A percentile compares a stretch with the other conserved stretches of the same genome.
phyloP scores from a whole-genome alignment of 2,888 invertebrate species.

The Idaea biselata region DNA sequence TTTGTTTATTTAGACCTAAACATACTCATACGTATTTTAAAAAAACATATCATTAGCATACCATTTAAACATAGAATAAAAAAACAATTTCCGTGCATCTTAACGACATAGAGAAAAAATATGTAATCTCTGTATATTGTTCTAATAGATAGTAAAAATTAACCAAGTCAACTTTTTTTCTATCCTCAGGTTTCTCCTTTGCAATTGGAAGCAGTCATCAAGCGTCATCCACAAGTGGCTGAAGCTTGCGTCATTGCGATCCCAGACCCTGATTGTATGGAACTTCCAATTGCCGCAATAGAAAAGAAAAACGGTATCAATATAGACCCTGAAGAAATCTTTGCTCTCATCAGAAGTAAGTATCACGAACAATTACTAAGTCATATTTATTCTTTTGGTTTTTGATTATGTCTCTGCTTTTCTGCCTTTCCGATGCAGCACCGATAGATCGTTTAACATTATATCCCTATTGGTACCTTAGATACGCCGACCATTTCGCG shows the following conservation, averaged over 20 bases:
- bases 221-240: constrained; percentile 38
- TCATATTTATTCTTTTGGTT: not conserved
- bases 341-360: constrained; percentile 44
- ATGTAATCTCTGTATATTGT: too few species aligned
- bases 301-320: constrained; percentile 32
- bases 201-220: constrained; percentile 46
- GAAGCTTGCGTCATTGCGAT: constrained; percentile 46
- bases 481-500: too few species aligned
- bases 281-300: constrained; percentile 45
- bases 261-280: constrained; percentile 36
- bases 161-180: not conserved
- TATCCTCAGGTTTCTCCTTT: constrained; percentile 43
- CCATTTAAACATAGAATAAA: too few species aligned
- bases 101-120: not conserved
- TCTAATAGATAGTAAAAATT: not conserved
- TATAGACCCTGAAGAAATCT: constrained; percentile 43
- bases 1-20: too few species aligned
- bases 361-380: constrained; percentile 4
- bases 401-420: too few species aligned
- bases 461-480: too few species aligned
- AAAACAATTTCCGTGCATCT: too few species aligned
- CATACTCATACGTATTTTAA: too few species aligned
- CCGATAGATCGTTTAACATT: too few species aligned
- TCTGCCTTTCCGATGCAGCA: too few species aligned
- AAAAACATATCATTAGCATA: too few species aligned